phyloP scores from a whole-genome alignment of 2,888 invertebrate genomes.

The Lasioglossum marginatum region DNA sequence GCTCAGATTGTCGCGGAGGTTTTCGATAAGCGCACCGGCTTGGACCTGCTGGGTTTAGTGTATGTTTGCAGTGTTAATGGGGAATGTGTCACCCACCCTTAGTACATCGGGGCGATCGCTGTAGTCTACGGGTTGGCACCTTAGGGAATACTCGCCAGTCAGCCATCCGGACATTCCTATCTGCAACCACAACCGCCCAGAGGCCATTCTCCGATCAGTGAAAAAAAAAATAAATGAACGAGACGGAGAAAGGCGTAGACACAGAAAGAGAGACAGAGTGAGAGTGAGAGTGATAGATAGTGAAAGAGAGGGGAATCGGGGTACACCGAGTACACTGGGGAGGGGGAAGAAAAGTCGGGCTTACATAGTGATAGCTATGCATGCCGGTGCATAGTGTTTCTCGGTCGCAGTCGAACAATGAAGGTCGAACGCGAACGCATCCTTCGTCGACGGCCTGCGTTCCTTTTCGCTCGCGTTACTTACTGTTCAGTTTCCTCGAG shows the following conservation, averaged over 20 bases:
- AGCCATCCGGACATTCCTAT: constrained; percentile 97
- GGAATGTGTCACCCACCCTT: constrained; percentile 90
- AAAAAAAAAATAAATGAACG: constrained; percentile 42
- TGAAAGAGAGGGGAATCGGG: not conserved
- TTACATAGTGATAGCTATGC: not conserved
- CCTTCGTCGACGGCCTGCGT: not conserved
- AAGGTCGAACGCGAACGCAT: constrained; percentile 1
- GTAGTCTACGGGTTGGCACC: constrained; percentile 98
- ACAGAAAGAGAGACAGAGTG: not conserved
- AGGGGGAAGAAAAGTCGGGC: not conserved
- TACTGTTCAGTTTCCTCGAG: not conserved
- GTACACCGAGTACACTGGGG: not conserved
- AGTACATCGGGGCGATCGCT: constrained; percentile 95
- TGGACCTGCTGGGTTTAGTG: constrained; percentile 30
- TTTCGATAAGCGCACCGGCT: not conserved
- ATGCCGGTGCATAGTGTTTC: not conserved
- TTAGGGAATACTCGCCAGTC: constrained; percentile 96
- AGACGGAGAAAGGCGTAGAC: not conserved
- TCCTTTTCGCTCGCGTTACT: not conserved
- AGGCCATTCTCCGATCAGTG: constrained; percentile 79
- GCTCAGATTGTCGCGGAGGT: not conserved
- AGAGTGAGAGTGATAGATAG: not conserved
- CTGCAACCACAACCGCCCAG: constrained; percentile 88
- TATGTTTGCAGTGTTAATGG: constrained; percentile 56
- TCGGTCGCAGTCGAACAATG: constrained; percentile 9